Percentiles rank a stretch among this genome's conserved stretches.
Conservation (phyloP, 2,888 invertebrate genomes). For the Pyrrhosoma nymphula region DNA sequence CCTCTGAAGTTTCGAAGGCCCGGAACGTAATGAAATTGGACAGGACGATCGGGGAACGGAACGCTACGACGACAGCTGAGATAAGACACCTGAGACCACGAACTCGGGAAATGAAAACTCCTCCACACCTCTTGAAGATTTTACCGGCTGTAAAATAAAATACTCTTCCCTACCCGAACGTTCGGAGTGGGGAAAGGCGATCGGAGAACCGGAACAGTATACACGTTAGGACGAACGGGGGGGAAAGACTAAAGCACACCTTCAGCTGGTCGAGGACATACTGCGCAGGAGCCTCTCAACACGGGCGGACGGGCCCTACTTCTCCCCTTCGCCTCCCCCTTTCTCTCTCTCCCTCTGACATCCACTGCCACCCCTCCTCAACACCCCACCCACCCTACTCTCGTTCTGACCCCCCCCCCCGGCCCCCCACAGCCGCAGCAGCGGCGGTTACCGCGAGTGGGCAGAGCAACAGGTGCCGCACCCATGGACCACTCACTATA, state of each 20-base stretch:
- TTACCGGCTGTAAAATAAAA: no score
- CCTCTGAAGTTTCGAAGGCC: no score
- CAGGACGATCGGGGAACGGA: no score
- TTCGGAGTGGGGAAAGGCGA: no score
- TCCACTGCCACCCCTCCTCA: neutral
- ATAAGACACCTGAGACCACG: no score
- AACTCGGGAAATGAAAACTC: no score
- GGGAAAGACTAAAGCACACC: conserved; percentile 32
- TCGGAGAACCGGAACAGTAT: no score
- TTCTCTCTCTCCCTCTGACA: neutral
- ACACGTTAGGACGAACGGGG: neutral
- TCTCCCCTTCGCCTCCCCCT: neutral
- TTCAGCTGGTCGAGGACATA: conserved; percentile 48
- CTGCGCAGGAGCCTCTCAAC: conserved; percentile 40
- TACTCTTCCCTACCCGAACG: no score
- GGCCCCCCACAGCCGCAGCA: neutral
- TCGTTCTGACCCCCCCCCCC: no score
- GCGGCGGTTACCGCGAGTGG: conserved; percentile 44
- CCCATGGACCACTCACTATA: conserved; percentile 51
- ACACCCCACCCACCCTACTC: neutral
- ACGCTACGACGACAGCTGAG: no score
- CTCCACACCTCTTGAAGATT: no score
- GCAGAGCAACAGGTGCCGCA: conserved; percentile 63
- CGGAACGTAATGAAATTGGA: no score
- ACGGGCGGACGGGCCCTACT: neutral